Evolutionary conservation across 2,113 vertebrate species (phyloP).

Genomic region (Gavia stellata): DNA sequence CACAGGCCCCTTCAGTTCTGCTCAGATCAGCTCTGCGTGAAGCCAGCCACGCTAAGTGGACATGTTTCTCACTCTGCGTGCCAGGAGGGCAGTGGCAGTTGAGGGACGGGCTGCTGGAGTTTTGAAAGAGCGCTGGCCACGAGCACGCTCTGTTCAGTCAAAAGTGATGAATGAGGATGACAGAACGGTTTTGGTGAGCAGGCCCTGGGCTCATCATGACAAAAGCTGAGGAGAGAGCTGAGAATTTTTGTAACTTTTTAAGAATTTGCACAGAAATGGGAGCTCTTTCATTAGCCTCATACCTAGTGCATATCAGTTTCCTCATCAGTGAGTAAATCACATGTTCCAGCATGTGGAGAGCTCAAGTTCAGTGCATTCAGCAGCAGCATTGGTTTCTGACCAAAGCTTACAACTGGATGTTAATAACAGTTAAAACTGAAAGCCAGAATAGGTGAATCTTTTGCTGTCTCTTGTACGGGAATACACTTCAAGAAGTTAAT

Average conservation of each 20-base stretch:
- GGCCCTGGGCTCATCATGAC: not conserved
- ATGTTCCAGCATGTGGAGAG: not conserved
- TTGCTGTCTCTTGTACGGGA: not conserved
- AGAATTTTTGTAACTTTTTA: not conserved
- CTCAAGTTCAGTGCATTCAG: not conserved
- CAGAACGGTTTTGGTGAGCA: not conserved
- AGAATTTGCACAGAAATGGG: not conserved
- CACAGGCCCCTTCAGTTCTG: not conserved
- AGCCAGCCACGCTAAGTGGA: not conserved
- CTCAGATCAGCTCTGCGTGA: not conserved
- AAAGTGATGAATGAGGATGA: not conserved
- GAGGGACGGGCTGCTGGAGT: not conserved
- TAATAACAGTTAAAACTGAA: not conserved
- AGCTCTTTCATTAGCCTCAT: not conserved
- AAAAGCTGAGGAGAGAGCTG: not conserved
- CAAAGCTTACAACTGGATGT: not conserved
- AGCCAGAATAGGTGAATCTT: not conserved
- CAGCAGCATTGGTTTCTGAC: not conserved
- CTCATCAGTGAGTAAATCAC: not conserved
- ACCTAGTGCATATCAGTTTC: not conserved
- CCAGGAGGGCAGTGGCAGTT: not conserved
- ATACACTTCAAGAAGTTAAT: not conserved
- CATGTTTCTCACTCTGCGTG: fast-evolving
- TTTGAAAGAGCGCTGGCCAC: not conserved
- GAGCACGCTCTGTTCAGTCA: not conserved